phyloP scores from a whole-genome alignment of 2,888 invertebrate genomes.

The Cephus sareptanus region DNA sequence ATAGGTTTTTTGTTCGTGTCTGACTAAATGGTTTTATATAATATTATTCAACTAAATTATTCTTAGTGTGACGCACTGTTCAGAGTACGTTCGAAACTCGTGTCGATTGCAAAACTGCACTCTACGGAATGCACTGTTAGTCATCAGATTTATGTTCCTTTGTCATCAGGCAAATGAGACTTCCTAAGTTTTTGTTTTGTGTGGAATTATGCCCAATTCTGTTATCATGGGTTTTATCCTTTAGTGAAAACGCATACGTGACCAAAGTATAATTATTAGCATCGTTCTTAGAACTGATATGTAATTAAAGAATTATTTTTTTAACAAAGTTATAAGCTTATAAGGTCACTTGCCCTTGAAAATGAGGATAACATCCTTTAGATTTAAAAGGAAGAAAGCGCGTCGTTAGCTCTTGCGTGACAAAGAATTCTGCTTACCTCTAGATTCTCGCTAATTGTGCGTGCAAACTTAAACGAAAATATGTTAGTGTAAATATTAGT shows the following conservation, averaged over 20 bases:
- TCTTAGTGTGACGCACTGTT: background rate
- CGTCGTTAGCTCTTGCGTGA: conserved; percentile 22
- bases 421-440: background rate
- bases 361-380: conserved; percentile 27
- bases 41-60: background rate
- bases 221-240: background rate
- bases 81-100: background rate
- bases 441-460: background rate
- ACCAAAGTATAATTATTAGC: background rate
- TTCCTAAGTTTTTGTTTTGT: background rate
- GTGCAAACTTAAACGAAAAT: background rate
- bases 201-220: background rate
- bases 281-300: background rate
- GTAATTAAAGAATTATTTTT: background rate
- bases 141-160: background rate
- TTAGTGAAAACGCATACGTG: background rate
- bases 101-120: background rate
- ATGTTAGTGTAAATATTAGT: background rate
- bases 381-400: conserved; percentile 32
- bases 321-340: background rate
- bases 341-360: conserved; percentile 23
- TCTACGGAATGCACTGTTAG: conserved; percentile 1
- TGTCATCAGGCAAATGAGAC: background rate
- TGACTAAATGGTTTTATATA: background rate
- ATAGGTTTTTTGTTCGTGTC: background rate